These are phyloP conservation scores for Prosapia bicincta DNA, from an alignment of 2,888 invertebrate species.

Conservation along the genomic window DNA sequence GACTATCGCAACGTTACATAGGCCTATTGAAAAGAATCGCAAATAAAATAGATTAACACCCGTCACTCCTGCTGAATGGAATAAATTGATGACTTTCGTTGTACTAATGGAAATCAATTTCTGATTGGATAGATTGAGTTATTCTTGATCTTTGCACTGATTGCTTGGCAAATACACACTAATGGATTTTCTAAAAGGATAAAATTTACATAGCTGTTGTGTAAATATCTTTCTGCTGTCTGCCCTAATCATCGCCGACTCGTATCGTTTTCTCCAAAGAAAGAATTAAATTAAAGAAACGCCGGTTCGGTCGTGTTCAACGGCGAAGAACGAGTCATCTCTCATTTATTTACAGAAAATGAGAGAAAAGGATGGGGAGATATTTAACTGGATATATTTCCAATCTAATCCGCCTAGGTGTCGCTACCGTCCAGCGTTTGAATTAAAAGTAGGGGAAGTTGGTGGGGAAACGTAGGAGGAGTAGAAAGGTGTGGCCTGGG, in stretches of 20 bases:
- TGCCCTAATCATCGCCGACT: not conserved
- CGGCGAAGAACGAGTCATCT: not conserved
- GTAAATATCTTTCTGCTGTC: not conserved
- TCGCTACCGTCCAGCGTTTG: conserved; percentile 16
- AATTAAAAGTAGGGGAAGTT: conserved; percentile 10
- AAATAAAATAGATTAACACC: not conserved
- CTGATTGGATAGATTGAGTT: not conserved
- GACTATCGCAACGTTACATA: too few species aligned
- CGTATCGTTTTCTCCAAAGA: not conserved
- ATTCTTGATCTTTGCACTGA: not conserved
- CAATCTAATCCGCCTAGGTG: conserved; percentile 6
- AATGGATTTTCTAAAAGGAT: not conserved
- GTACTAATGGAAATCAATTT: not conserved
- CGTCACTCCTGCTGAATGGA: not conserved
- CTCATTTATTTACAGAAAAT: conserved; percentile 25
- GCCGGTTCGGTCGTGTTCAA: not conserved
- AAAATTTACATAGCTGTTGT: conserved; percentile 2
- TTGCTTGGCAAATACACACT: not conserved
- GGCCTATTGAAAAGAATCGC: not conserved
- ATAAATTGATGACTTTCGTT: not conserved
- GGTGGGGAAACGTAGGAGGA: conserved; percentile 7
- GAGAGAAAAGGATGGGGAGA: conserved; percentile 8
- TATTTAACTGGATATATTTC: conserved; percentile 2
- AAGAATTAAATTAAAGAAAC: conserved; percentile 24
- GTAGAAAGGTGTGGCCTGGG: conserved; percentile 35